phyloP scores from a whole-genome alignment of 2,113 vertebrate genomes.

The Neodontobutis hainanensis region DNA sequence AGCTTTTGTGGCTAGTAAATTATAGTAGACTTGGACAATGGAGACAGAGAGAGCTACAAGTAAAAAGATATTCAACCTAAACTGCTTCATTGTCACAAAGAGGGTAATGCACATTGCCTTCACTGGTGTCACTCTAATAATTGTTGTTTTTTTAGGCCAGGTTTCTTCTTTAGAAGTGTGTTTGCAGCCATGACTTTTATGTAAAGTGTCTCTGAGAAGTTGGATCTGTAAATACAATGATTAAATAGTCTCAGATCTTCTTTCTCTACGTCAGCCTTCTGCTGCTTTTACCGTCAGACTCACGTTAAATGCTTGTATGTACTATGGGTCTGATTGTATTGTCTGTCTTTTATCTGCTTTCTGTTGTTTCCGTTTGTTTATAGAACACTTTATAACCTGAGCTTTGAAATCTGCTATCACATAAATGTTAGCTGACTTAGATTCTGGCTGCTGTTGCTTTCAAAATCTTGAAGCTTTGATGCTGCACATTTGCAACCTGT shows the following conservation, averaged over 20 bases:
- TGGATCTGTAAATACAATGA: constrained; percentile 25
- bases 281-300: constrained; percentile 13
- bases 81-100: too few species aligned
- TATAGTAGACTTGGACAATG: too few species aligned
- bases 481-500: constrained; percentile 33
- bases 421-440: constrained; percentile 10
- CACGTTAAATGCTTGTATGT: constrained; percentile 7
- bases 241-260: constrained; percentile 18
- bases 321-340: constrained; percentile 22
- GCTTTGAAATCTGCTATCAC: constrained; percentile 2
- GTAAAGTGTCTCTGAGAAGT: constrained; percentile 8
- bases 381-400: constrained; percentile 21
- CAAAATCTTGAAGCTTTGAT: constrained; percentile 33
- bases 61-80: too few species aligned
- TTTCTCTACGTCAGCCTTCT: constrained; percentile 6
- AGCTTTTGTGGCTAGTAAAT: too few species aligned
- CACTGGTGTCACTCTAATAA: too few species aligned
- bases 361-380: constrained; percentile 26
- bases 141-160: too few species aligned
- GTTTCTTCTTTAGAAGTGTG: neutral
- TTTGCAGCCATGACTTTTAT: constrained; percentile 7
- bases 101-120: too few species aligned
- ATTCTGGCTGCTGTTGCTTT: constrained; percentile 19
- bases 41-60: too few species aligned
- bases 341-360: constrained; percentile 12